Percentiles rank a stretch among this genome's conserved stretches.
phyloP scores from a whole-genome alignment of 2,797 vertebrate species.

The Tauraco hartlaubi region DNA sequence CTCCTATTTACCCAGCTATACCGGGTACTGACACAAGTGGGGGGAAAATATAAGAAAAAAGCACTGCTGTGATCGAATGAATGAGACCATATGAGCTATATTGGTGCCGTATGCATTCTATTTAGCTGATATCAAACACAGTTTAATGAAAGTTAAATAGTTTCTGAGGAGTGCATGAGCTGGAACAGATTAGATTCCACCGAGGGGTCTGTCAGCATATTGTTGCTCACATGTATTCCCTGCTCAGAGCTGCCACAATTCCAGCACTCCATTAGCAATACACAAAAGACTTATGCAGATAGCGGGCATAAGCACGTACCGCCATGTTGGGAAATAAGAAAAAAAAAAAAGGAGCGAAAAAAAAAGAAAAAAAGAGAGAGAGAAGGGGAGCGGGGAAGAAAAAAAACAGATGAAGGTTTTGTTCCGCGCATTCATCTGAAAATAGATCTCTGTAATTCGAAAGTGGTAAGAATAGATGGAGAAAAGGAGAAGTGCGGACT shows the following conservation, averaged over 20 bases:
- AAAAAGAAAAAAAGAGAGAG: neutral
- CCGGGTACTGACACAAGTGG: conserved; percentile 87
- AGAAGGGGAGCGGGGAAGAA: neutral
- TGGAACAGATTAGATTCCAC: conserved; percentile 93
- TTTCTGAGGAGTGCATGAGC: conserved; percentile 91
- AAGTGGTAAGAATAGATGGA: conserved; percentile 90
- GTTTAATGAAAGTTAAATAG: conserved; percentile 95
- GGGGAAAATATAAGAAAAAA: conserved; percentile 82
- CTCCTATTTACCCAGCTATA: conserved; percentile 90
- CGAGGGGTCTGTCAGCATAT: conserved; percentile 89
- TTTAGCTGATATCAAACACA: conserved; percentile 92
- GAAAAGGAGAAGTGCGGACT: conserved; percentile 80
- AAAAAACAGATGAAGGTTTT: conserved; percentile 77
- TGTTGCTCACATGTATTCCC: conserved; percentile 87
- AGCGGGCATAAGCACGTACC: conserved; percentile 82
- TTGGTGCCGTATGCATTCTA: conserved; percentile 88
- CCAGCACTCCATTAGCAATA: conserved; percentile 89
- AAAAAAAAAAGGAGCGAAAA: conserved; percentile 12
- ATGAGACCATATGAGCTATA: conserved; percentile 89
- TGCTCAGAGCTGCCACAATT: conserved; percentile 85
- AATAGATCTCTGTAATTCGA: conserved; percentile 92
- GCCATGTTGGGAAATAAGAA: conserved; percentile 86
- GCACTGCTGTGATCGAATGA: conserved; percentile 87
- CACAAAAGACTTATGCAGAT: conserved; percentile 90
- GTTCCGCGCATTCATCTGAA: conserved; percentile 85